Evolutionary conservation across 53 echinoderm and acorn worm species (phyloP), one percentile per base, ranked within the genome.

Genomic region (Henricia sp.): DNA sequence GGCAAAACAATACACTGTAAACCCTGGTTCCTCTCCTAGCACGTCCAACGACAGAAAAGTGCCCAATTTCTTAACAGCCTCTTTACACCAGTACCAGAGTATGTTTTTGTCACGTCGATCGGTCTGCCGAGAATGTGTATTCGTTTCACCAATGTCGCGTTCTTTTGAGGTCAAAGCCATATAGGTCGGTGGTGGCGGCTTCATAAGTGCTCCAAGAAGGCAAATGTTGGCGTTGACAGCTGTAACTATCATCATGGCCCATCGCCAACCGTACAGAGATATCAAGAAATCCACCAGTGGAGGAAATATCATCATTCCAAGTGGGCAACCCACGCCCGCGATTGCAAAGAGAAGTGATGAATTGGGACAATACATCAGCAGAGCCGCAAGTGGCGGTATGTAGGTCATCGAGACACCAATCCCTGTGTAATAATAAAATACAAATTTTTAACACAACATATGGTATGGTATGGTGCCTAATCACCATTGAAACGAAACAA

Each of bases 131-230:
- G n/a, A n/a, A n/a, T n/a, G n/a, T n/a, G n/a, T n/a, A n/a, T 8
- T 46, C 8, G 8, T 14, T 10, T 46, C 48, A 46, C 8, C 48
- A 46, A 8, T 46, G 48, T 46, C 48, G 14, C 27, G 29, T 26
- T 3, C 0, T 23, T 30, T 86, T 85, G 24, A 77, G 63, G 40
- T 87, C 24, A 41, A 93, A 82, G n/a, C n/a, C n/a, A n/a, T n/a
- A n/a, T n/a, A n/a, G n/a, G n/a, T n/a, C n/a, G n/a, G n/a, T n/a
- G n/a, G n/a, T n/a, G n/a, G n/a, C n/a, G n/a, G n/a, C n/a, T n/a
- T n/a, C n/a, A n/a, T n/a, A n/a, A n/a, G n/a, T 11, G 83, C 76
- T 37, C 93, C 93, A 20, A 90, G 83, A 11, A 71, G 75, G 50
- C 86, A 68, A 29, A 80, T 43, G 50, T 87, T 78, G 57, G 44